Percentiles rank a stretch among this genome's conserved stretches.
Conservation (phyloP, 1,140 invertebrate species). For the Camponotus vicinus region DNA sequence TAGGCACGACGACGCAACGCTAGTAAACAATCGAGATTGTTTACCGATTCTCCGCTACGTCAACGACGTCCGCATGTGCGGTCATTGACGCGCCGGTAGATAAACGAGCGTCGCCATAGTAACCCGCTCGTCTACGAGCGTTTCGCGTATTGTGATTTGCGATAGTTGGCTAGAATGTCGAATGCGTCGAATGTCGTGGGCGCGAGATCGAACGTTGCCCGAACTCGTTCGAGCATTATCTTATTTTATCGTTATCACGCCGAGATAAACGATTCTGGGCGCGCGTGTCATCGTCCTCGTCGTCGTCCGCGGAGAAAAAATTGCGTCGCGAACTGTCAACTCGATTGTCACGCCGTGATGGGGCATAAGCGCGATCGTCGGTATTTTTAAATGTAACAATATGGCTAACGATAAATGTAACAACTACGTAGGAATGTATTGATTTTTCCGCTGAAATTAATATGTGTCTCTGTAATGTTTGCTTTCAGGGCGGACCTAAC, state of each 20-base stretch:
- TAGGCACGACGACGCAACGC: too few species aligned
- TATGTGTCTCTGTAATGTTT: conserved; percentile 49
- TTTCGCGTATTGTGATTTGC: conserved; percentile 56
- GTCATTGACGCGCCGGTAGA: conserved; percentile 61
- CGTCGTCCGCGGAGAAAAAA: background rate
- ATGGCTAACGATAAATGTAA: background rate
- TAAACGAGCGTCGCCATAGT: conserved; percentile 61
- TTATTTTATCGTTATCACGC: background rate
- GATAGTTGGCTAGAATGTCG: conserved; percentile 48
- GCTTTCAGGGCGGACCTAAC: conserved; percentile 63
- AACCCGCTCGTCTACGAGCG: conserved; percentile 47
- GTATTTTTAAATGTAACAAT: background rate
- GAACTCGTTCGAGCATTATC: background rate
- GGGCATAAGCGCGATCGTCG: background rate
- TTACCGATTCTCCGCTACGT: conserved; percentile 32
- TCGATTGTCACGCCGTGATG: background rate
- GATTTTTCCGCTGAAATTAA: conserved; percentile 52
- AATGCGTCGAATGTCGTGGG: conserved; percentile 1
- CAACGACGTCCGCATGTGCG: conserved; percentile 20
- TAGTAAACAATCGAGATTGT: conserved; percentile 57
- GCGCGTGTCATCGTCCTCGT: background rate
- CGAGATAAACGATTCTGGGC: background rate
- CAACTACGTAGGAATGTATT: background rate
- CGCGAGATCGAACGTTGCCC: conserved; percentile 49
- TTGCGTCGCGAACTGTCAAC: background rate